These are phyloP conservation scores for Pteruthius melanotis DNA, from an alignment of 2,113 vertebrate genomes.

Conservation along the genomic window DNA sequence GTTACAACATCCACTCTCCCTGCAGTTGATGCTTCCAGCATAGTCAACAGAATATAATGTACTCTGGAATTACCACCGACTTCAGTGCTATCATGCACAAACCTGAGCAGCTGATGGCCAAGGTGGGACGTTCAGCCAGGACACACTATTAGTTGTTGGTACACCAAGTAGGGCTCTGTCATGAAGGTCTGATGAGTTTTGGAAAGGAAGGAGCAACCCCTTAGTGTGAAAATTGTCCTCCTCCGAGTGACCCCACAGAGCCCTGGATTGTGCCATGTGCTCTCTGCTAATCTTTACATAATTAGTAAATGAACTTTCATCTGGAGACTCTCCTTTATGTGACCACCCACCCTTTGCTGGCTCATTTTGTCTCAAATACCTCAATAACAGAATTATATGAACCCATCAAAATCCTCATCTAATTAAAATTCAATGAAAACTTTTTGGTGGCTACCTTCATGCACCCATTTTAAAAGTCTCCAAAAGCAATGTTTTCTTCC, in stretches of 20 bases:
- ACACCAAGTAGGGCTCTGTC: background rate
- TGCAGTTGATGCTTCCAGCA: background rate
- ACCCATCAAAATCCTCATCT: background rate
- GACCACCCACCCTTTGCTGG: background rate
- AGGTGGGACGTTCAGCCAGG: background rate
- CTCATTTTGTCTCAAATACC: background rate
- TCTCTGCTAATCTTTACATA: background rate
- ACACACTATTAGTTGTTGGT: background rate
- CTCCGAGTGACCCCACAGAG: rapidly evolving
- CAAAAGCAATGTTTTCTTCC: background rate
- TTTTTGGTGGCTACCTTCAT: background rate
- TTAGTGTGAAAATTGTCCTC: background rate
- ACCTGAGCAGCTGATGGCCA: background rate
- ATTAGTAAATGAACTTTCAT: background rate
- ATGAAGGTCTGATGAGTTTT: background rate
- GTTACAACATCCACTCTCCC: background rate
- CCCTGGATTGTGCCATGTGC: background rate
- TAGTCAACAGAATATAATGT: background rate
- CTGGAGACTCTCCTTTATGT: background rate
- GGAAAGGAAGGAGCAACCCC: background rate
- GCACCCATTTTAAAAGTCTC: background rate
- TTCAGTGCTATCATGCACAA: background rate
- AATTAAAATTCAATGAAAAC: background rate
- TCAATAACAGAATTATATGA: background rate
- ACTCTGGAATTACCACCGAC: background rate